phyloP scores from a whole-genome alignment of 2,888 invertebrate species.

The Sarcophaga rosellei region DNA sequence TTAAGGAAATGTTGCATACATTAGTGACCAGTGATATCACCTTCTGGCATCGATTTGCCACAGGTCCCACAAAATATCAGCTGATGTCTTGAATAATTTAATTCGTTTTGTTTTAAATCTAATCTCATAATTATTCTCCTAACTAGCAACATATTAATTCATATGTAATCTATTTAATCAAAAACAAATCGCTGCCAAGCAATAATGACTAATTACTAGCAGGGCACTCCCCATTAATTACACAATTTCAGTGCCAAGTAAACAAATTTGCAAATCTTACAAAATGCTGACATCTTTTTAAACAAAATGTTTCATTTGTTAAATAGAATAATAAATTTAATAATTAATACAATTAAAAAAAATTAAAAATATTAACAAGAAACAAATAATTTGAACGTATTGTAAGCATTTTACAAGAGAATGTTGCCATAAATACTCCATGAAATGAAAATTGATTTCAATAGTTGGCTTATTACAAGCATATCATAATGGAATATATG shows the following conservation, averaged over 20 bases:
- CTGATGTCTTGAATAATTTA: too few relatives aligned
- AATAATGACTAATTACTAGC: not conserved
- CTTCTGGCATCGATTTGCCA: too few relatives aligned
- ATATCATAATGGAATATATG: too few relatives aligned
- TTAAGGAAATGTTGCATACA: too few relatives aligned
- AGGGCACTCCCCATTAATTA: not conserved
- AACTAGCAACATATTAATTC: too few relatives aligned
- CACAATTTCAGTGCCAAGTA: slow-evolving; percentile 8
- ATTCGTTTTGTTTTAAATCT: too few relatives aligned
- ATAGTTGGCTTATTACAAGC: not conserved
- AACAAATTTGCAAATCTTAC: not conserved
- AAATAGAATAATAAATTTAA: slow-evolving; percentile 8
- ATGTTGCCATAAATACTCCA: not conserved
- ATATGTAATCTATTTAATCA: too few relatives aligned
- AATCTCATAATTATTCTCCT: too few relatives aligned
- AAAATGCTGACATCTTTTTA: not conserved
- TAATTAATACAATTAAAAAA: not conserved
- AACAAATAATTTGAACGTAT: not conserved
- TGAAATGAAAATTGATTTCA: not conserved
- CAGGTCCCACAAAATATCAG: too few relatives aligned
- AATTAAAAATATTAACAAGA: too few relatives aligned
- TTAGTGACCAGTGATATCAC: too few relatives aligned
- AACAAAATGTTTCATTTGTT: slow-evolving; percentile 21
- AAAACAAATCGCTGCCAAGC: too few relatives aligned
- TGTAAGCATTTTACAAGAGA: not conserved